Base-by-base conservation (phyloP, 2,888 invertebrate genomes). In the Coenonympha glycerion region DNA sequence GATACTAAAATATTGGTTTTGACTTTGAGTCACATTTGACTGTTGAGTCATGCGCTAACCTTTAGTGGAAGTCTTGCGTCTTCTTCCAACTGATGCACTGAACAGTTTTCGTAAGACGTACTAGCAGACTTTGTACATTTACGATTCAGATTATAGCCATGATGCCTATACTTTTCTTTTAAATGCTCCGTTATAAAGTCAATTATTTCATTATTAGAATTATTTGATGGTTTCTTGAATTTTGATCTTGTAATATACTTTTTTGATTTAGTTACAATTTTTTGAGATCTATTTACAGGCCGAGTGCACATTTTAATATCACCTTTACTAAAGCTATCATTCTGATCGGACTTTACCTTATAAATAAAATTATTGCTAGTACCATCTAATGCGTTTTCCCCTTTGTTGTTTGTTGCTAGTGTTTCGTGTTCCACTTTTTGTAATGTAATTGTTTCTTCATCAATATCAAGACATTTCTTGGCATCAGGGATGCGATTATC, bases 231-330 rank as follows among this genome's bases (percentile, higher is more conserved):
- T 22, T 45, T 45, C 13, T 34, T 22, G 9, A 28, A 9, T 34
- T 9, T 45, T 16, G 45, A 45, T 33, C 16, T 36, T 31, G 9
- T 6, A 13, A 28, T 6, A 11, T 6, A 11, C 13, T n/a, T 18
- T 28, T 6, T 47, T 26, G 37, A 22, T 24, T 37, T 46, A 1
- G 16, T 36, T 5, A 6, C 24, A 13, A 4, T 24, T 26, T 13
- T 9, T 16, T 8, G 36, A 15, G 3, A n/a, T 6, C 13, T 21
- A 18, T 37, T 47, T 6, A 40, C 28, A 5, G 21, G 21, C 24
- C 33, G 33, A 13, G n/a, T 44, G 8, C 44, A 54, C 39, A 44
- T 47, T 47, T 47, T 51, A 15, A 36, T 51, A 34, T 45, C 39
- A 3, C 28, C 44, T 31, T 47, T 47, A 42, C n/a, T 24, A 8